Evolutionary conservation across 2,888 invertebrate species (phyloP).

Genomic region (Antheraea yamamai): DNA sequence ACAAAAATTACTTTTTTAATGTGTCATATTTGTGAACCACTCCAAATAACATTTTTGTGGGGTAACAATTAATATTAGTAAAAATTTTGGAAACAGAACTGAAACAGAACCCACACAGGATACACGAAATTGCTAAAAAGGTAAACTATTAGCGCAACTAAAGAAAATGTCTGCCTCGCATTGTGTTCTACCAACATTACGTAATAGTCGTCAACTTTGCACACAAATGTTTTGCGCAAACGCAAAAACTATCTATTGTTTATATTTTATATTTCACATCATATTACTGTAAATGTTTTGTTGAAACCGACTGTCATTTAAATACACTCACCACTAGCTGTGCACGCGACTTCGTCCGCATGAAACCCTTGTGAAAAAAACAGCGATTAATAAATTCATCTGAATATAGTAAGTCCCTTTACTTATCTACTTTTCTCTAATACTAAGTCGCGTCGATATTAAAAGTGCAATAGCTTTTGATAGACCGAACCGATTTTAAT

Average conservation of each 20-base stretch:
- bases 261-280: neutral
- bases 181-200: neutral
- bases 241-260: constrained; percentile 6
- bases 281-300: neutral
- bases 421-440: too few relatives aligned
- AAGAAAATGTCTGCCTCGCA: neutral
- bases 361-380: too few relatives aligned
- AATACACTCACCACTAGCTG: neutral
- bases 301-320: neutral
- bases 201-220: constrained; percentile 2
- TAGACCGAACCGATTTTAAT: too few relatives aligned
- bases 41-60: too few relatives aligned
- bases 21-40: too few relatives aligned
- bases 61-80: too few relatives aligned
- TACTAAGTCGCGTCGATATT: too few relatives aligned
- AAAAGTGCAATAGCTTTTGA: too few relatives aligned
- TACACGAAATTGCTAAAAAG: neutral
- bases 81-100: neutral
- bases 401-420: too few relatives aligned
- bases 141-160: neutral
- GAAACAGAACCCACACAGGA: neutral
- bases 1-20: too few relatives aligned
- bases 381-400: too few relatives aligned
- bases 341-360: too few relatives aligned
- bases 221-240: neutral